Evolutionary conservation across 2,797 vertebrate species (phyloP).

Genomic region (Acanthurus tractus): DNA sequence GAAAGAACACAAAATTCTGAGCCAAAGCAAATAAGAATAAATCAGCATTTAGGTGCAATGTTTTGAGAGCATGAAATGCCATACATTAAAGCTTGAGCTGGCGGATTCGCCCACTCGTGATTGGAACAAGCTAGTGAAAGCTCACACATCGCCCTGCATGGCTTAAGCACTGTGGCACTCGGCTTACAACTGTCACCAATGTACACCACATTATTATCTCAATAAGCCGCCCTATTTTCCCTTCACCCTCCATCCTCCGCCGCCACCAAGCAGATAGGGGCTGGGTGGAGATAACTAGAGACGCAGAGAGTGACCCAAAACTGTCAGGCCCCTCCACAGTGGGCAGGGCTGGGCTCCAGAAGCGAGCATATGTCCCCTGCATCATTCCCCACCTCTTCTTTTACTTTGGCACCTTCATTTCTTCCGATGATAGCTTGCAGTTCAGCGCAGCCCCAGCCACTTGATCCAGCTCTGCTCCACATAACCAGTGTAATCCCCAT

Average conservation of each 20-base stretch:
- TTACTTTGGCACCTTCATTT: constrained; percentile 82
- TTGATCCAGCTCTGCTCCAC: constrained; percentile 85
- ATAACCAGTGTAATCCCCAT: constrained; percentile 86
- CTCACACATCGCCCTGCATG: constrained; percentile 74
- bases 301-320: constrained; percentile 86
- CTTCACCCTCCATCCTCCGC: constrained; percentile 76
- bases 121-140: constrained; percentile 73
- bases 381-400: constrained; percentile 78
- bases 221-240: constrained; percentile 88
- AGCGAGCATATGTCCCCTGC: constrained; percentile 80
- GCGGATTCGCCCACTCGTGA: constrained; percentile 79
- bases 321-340: constrained; percentile 85
- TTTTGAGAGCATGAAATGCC: constrained; percentile 79
- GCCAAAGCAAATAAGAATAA: constrained; percentile 79
- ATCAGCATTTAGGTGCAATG: constrained; percentile 75
- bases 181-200: constrained; percentile 86
- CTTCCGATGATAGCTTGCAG: constrained; percentile 73
- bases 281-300: constrained; percentile 80
- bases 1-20: constrained; percentile 59
- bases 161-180: constrained; percentile 81
- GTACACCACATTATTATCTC: constrained; percentile 86
- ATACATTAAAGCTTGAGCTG: constrained; percentile 75
- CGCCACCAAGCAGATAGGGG: constrained; percentile 73
- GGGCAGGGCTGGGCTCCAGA: constrained; percentile 81
- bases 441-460: constrained; percentile 76